Evolutionary conservation across 1,140 invertebrate species (phyloP).

Genomic region (Acyrthosiphon pisum): DNA sequence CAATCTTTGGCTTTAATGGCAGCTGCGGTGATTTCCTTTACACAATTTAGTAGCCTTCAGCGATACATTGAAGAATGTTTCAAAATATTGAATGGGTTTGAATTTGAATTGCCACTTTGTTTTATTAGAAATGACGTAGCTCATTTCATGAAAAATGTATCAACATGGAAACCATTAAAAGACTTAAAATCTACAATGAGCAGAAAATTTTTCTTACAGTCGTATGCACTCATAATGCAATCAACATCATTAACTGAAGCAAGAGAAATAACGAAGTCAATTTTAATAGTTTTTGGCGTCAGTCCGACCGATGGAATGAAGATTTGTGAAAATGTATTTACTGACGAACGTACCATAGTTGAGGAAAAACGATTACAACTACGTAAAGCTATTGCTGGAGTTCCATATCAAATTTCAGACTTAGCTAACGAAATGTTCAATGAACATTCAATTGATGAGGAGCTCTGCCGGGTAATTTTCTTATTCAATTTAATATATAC

Average conservation of each 20-base stretch:
- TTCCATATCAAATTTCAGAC: neutral
- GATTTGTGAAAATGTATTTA: neutral
- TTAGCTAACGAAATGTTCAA: neutral
- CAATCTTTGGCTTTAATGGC: slow-evolving; percentile 7
- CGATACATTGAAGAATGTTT: neutral
- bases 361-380: neutral
- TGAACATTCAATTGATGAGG: neutral
- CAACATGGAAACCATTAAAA: neutral
- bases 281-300: neutral
- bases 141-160: neutral
- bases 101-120: neutral
- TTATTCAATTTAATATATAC: neutral
- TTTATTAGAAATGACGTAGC: slow-evolving; percentile 1
- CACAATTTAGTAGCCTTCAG: slow-evolving; percentile 6
- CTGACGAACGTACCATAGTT: neutral
- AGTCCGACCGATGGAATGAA: neutral
- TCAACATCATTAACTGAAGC: neutral
- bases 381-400: neutral
- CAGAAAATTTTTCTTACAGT: neutral
- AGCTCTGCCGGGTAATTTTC: neutral
- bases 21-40: neutral
- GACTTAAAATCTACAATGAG: neutral
- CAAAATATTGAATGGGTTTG: neutral
- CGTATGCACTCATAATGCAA: neutral
- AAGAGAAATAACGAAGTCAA: neutral